Evolutionary conservation across 2,888 invertebrate species (phyloP).

Genomic region (Choristoneura rosaceana): DNA sequence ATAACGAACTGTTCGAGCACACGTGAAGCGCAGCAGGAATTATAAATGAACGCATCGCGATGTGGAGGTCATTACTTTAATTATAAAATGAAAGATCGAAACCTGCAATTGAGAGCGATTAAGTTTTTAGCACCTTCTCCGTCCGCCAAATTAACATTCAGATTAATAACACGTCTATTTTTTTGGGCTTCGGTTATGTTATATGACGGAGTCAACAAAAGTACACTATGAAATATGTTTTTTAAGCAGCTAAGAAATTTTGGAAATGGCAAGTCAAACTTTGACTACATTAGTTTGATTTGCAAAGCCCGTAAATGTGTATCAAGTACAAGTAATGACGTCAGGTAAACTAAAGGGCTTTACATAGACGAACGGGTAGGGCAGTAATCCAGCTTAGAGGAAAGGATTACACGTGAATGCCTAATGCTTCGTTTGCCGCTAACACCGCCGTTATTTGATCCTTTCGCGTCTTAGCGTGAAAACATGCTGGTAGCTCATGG

Average conservation of each 20-base stretch:
- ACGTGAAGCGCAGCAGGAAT: conserved; percentile 22
- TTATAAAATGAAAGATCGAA: conserved; percentile 9
- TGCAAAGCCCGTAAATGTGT: conserved; percentile 25
- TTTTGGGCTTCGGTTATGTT: background rate
- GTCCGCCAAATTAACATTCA: background rate
- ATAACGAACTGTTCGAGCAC: conserved; percentile 35
- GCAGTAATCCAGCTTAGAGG: conserved; percentile 45
- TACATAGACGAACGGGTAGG: conserved; percentile 41
- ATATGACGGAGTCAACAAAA: background rate
- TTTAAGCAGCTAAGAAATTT: background rate
- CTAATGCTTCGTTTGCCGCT: conserved; percentile 43
- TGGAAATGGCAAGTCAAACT: background rate
- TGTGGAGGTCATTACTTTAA: conserved; percentile 20
- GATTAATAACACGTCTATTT: background rate
- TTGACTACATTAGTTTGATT: background rate
- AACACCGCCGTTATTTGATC: conserved; percentile 46
- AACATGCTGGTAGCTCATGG: conserved; percentile 26
- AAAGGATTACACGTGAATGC: conserved; percentile 45
- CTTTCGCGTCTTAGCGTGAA: conserved; percentile 42
- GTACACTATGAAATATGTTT: too few relatives aligned
- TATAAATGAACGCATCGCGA: conserved; percentile 23
- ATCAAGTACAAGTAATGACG: conserved; percentile 38
- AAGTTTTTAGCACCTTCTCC: conserved; percentile 1
- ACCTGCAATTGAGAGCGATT: background rate
- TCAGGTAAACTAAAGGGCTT: conserved; percentile 45